Percentiles rank a stretch among this genome's conserved stretches.
These are phyloP conservation scores for Polymixis lichenea DNA, from an alignment of 2,888 invertebrate species.

Conservation along the genomic window DNA sequence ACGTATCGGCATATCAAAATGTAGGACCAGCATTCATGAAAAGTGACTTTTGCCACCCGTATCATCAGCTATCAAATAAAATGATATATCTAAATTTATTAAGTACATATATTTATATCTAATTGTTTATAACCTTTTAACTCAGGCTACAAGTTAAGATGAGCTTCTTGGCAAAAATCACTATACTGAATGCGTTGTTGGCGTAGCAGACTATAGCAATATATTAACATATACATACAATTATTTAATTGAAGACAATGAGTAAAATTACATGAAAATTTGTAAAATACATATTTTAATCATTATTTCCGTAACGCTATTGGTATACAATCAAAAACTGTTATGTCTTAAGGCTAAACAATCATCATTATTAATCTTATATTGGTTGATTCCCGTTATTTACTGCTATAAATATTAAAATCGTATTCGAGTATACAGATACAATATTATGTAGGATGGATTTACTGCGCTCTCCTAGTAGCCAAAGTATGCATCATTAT, in stretches of 20 bases:
- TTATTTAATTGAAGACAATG: slow-evolving; percentile 63
- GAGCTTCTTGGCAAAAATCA: slow-evolving; percentile 48
- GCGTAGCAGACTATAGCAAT: slow-evolving; percentile 40
- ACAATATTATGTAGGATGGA: slow-evolving; percentile 67
- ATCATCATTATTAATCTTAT: slow-evolving; percentile 68
- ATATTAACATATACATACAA: slow-evolving; percentile 57
- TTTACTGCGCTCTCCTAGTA: slow-evolving; percentile 61
- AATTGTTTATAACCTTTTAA: slow-evolving; percentile 37
- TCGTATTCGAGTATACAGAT: slow-evolving; percentile 69
- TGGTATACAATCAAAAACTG: slow-evolving; percentile 78
- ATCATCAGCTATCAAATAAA: slow-evolving; percentile 46
- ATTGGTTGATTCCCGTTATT: slow-evolving; percentile 71
- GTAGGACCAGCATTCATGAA: slow-evolving; percentile 28
- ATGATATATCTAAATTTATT: slow-evolving; percentile 34
- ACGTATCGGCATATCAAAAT: slow-evolving; percentile 41
- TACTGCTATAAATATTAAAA: slow-evolving; percentile 69
- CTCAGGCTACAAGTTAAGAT: slow-evolving; percentile 22
- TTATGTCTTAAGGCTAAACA: slow-evolving; percentile 70
- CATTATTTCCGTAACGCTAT: slow-evolving; percentile 68
- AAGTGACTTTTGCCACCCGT: slow-evolving; percentile 48
- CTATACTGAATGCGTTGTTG: slow-evolving; percentile 34
- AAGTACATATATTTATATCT: slow-evolving; percentile 43
- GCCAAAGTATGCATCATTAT: slow-evolving; percentile 36
- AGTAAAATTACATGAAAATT: slow-evolving; percentile 67
- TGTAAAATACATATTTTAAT: slow-evolving; percentile 68